These are phyloP conservation scores for Drosophila demipolita DNA, from an alignment of 2,888 invertebrate genomes.

Conservation along the genomic window DNA sequence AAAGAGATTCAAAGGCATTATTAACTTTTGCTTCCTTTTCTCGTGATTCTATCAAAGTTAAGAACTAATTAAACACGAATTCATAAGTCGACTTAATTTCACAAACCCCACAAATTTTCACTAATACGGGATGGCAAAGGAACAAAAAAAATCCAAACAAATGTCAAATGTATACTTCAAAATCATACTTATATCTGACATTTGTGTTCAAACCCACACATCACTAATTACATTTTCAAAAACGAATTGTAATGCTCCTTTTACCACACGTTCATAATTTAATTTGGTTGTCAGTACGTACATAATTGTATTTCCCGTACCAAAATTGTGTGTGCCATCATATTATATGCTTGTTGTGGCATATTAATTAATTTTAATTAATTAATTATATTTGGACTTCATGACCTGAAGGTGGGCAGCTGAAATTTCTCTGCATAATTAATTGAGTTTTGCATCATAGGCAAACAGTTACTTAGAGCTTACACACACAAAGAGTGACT, in stretches of 20 bases:
- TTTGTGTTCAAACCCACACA: neutral
- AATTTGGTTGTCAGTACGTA: neutral
- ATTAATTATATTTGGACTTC: constrained; percentile 50
- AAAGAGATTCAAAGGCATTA: neutral
- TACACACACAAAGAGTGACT: neutral
- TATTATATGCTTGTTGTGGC: constrained; percentile 32
- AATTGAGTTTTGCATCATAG: constrained; percentile 47
- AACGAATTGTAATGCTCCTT: neutral
- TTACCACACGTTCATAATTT: neutral
- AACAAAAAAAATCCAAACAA: neutral
- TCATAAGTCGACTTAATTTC: neutral
- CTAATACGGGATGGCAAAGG: neutral
- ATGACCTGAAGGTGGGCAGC: constrained; percentile 19
- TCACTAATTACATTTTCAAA: neutral
- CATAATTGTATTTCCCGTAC: neutral
- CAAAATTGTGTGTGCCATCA: neutral
- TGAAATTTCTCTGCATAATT: constrained; percentile 52
- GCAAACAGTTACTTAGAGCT: constrained; percentile 11
- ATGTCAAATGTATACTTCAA: neutral
- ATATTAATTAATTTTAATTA: constrained; percentile 65
- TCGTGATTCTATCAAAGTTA: neutral
- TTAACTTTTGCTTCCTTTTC: neutral
- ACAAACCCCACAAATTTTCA: neutral
- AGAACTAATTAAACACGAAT: neutral
- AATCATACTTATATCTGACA: neutral